Conservation (phyloP, 2,113 vertebrate genomes). For the Lampris incognitus region DNA sequence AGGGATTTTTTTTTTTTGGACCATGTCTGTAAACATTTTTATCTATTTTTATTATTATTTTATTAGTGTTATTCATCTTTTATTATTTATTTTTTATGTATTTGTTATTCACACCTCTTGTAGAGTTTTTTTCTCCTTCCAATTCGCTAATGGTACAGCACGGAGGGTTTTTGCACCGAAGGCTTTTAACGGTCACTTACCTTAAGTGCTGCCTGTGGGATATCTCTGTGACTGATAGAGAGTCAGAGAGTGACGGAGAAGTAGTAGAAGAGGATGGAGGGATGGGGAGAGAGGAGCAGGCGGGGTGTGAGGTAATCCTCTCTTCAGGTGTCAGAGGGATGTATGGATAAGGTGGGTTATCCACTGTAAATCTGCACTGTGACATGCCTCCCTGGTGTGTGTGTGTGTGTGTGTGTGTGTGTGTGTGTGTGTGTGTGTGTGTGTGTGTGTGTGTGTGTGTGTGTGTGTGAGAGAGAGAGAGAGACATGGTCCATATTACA, state of each 20-base stretch:
- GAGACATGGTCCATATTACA: background rate
- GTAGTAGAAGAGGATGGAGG: background rate
- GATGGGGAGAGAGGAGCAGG: conserved; percentile 7
- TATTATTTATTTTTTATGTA: no score
- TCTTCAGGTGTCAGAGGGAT: conserved; percentile 41
- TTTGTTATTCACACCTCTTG: no score
- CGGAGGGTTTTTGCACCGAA: no score
- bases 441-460: conserved; percentile 19
- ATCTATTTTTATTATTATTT: no score
- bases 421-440: conserved; percentile 13
- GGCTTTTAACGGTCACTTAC: no score
- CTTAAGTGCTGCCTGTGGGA: background rate
- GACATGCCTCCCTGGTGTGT: conserved; percentile 7
- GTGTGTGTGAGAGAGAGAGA: conserved; percentile 1
- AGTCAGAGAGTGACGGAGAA: no score
- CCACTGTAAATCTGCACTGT: conserved; percentile 47
- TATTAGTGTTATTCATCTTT: no score
- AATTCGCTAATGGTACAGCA: no score
- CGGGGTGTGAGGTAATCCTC: conserved; percentile 42
- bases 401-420: conserved; percentile 20
- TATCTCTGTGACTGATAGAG: conserved; percentile 22
- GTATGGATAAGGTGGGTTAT: conserved; percentile 3
- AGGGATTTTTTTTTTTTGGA: background rate
- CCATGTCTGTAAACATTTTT: no score
- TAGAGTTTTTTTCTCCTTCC: no score